phyloP scores from a whole-genome alignment of 2,888 invertebrate genomes.

The Selenia dentaria region DNA sequence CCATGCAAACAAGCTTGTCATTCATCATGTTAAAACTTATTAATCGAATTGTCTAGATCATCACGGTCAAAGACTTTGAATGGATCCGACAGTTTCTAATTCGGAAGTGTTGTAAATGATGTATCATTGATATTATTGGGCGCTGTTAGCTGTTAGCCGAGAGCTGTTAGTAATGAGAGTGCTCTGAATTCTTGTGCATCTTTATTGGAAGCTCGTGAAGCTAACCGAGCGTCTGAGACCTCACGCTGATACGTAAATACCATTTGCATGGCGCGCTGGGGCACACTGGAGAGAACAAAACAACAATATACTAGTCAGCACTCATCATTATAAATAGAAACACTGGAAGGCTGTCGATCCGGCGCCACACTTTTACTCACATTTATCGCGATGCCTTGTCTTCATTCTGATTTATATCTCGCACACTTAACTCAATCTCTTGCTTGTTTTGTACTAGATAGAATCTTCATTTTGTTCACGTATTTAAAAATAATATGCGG shows the following conservation, averaged over 20 bases:
- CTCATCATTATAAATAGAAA: constrained; percentile 65
- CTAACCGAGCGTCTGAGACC: constrained; percentile 50
- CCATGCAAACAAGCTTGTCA: constrained; percentile 45
- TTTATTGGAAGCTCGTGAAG: constrained; percentile 66
- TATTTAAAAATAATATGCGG: too few species aligned
- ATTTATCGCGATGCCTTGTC: constrained; percentile 58
- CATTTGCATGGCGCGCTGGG: constrained; percentile 66
- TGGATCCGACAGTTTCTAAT: constrained; percentile 46
- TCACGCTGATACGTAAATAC: constrained; percentile 64
- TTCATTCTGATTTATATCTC: constrained; percentile 65
- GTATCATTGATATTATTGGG: constrained; percentile 51
- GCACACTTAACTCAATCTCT: constrained; percentile 44
- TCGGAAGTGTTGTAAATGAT: constrained; percentile 44
- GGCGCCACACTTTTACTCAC: constrained; percentile 75
- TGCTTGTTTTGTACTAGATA: constrained; percentile 43
- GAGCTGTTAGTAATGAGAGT: constrained; percentile 55
- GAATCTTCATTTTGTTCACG: too few species aligned
- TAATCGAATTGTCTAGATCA: constrained; percentile 58
- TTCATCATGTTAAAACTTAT: constrained; percentile 55
- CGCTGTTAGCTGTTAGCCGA: too few species aligned
- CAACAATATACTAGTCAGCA: constrained; percentile 55
- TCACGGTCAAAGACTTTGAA: constrained; percentile 66
- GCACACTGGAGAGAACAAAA: constrained; percentile 44
- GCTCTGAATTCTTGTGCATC: constrained; percentile 51
- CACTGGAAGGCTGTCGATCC: constrained; percentile 60